Evolutionary conservation across 1,140 invertebrate species (phyloP), one percentile per base, ranked within the genome.

Genomic region (Antheraea pernyi): DNA sequence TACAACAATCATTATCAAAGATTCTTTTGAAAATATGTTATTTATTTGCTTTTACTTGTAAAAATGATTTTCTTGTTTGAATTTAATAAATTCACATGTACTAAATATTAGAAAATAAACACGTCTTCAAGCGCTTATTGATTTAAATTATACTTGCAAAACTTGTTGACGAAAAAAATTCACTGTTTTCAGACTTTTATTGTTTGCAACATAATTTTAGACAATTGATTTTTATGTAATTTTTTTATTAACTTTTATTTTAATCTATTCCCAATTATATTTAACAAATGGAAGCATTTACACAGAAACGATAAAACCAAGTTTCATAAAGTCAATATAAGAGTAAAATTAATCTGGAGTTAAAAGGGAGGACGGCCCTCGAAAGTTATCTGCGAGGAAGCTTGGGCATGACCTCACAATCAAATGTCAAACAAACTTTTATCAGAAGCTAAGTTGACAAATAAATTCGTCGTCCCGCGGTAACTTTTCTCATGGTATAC

Each of bases 381-480:
- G 67, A 80, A 84, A 87, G 67, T 88, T 88, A 88, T 85, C 80
- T 80, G n/a, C 42, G 71, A 76, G 72, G 70, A 78, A 79, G 71
- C 71, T 64, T 18, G 76, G 76, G 81, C 77, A 81, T 84, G 84
- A 84, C 83, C 84, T 81, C 71, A 85, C 86, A 90, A 90, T 87
- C 86, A 85, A 86, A 86, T 78, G 85, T 83, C 86, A 85, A 86
- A 87, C 82, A 80, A 91, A 91, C 74, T 91, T 90, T 91, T 88
- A 91, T 90, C 88, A 83, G 80, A 53, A 80, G 75, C 72, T 76
- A 89, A 89, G 85, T 89, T 85, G 85, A 90, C 89, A 90, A 89
- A 91, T 90, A 91, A 89, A 89, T 88, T 79, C 85, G 75, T 77
- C 70, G 75, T 72, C 70, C 68, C 68, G 69, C 69, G 59, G 65